These are phyloP conservation scores for Macrochelys suwanniensis DNA, from an alignment of 2,797 vertebrate genomes.

Conservation along the genomic window DNA sequence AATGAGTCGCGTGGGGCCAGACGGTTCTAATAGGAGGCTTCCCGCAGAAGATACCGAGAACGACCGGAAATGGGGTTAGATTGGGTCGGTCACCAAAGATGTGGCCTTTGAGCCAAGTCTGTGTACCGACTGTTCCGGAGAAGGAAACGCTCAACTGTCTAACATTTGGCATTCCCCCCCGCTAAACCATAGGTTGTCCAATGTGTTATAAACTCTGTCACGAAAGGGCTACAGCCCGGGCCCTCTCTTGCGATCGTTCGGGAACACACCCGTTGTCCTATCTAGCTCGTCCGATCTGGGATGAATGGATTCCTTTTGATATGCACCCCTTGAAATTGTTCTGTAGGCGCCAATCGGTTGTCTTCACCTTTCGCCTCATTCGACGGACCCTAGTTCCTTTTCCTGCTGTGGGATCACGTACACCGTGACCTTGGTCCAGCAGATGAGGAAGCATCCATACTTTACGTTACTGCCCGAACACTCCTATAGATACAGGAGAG, in stretches of 20 bases:
- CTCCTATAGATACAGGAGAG: background rate
- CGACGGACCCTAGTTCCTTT: background rate
- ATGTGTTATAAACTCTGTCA: too few species aligned
- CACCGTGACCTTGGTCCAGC: too few species aligned
- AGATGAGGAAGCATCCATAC: background rate
- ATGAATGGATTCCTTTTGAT: background rate
- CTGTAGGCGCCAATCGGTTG: background rate
- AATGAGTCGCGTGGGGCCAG: rapidly evolving
- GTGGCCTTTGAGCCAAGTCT: background rate
- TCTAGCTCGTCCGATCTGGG: background rate
- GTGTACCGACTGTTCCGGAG: background rate
- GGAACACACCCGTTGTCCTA: background rate
- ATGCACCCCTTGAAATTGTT: background rate
- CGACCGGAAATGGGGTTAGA: background rate
- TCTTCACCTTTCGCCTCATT: background rate
- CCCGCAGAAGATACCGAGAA: background rate
- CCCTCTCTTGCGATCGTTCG: too few species aligned
- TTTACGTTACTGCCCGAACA: background rate
- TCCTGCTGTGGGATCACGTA: background rate
- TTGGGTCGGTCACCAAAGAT: background rate
- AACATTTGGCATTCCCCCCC: too few species aligned
- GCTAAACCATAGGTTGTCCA: too few species aligned
- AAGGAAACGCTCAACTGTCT: too few species aligned
- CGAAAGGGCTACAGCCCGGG: too few species aligned
- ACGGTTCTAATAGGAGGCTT: background rate